Conservation (phyloP, 1,140 invertebrate genomes). For the roundworm (Caenorhabditis elegans) region WBcel235 BX284606.5:16640501-16641000, state of each 20-base stretch:
- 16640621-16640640: conserved; percentile 86
- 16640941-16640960: conserved; percentile 24
- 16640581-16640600: conserved; percentile 91
- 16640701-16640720: conserved; percentile 74
- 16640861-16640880: conserved; percentile 39
- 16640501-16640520: conserved; percentile 95
- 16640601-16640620: conserved; percentile 98
- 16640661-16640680: conserved; percentile 68
- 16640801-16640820: conserved; percentile 45
- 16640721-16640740: conserved; percentile 58
- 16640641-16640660: conserved; percentile 74
- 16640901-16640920: conserved; percentile 32
- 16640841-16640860: conserved; percentile 49
- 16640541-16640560: conserved; percentile 76
- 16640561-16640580: conserved; percentile 97
- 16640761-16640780: conserved; percentile 51
- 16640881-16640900: conserved; percentile 41
- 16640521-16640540: conserved; percentile 95
- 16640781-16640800: conserved; percentile 57
- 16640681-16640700: conserved; percentile 79
- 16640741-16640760: conserved; percentile 62
- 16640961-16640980: conserved; percentile 38
- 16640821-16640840: conserved; percentile 26
- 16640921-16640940: background rate
- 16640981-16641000: conserved; percentile 46